Conservation (phyloP, 2,797 vertebrate species). For the Amblyraja radiata region DNA sequence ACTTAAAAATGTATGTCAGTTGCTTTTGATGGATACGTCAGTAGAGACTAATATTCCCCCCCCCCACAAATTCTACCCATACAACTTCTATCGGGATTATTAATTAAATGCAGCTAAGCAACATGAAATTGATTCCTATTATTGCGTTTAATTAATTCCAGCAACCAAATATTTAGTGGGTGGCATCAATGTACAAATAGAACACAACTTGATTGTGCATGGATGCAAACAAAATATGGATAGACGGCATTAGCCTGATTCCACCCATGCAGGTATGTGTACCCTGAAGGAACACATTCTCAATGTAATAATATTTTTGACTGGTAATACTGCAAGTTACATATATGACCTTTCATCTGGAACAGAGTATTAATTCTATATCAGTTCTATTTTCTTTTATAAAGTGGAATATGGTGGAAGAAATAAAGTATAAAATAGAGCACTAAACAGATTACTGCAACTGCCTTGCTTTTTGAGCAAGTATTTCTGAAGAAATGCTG, state of each 20-base stretch:
- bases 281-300: not conserved
- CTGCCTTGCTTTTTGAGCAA: not conserved
- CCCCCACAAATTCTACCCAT: not conserved
- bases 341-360: not conserved
- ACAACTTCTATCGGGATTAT: not conserved
- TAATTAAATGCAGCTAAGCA: not conserved
- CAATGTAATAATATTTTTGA: not conserved
- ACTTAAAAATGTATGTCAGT: slow-evolving; percentile 19
- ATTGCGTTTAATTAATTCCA: slow-evolving; percentile 3
- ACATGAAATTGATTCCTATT: not conserved
- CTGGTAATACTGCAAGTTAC: not conserved
- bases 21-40: not conserved
- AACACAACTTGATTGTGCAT: not conserved
- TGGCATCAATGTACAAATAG: not conserved
- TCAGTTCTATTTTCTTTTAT: not conserved
- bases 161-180: not conserved
- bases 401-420: not conserved
- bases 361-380: not conserved
- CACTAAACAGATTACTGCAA: not conserved
- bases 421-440: not conserved
- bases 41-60: not conserved
- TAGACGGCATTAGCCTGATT: not conserved
- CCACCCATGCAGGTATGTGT: not conserved
- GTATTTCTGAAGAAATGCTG: not conserved
- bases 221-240: not conserved